Conservation (phyloP, 2,113 vertebrate genomes). For the Myotis yumanensis region DNA sequence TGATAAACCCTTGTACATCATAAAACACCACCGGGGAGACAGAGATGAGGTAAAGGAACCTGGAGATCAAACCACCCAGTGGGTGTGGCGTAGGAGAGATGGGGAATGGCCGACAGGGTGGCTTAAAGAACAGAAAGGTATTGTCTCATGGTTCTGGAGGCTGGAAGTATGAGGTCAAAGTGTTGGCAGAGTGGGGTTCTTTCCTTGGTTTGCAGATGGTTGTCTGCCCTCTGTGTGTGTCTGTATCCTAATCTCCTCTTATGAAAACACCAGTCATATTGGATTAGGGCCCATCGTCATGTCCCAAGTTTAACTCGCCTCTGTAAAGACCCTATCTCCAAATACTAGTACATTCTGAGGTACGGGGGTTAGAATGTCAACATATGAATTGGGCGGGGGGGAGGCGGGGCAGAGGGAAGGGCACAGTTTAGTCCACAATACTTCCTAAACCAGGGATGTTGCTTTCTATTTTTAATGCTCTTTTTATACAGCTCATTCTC, state of each 20-base stretch:
- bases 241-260: neutral
- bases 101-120: no score
- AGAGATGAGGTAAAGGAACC: no score
- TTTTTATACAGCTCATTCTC: neutral
- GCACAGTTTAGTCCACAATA: neutral
- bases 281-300: neutral
- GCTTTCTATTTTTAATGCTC: neutral
- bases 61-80: no score
- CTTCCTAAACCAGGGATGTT: neutral
- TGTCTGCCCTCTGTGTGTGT: neutral
- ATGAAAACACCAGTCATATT: neutral
- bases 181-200: neutral
- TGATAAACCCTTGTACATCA: fast-evolving
- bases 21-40: neutral
- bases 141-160: neutral
- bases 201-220: neutral
- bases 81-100: no score
- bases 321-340: neutral
- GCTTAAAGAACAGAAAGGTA: neutral
- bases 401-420: no score
- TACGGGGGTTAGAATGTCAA: neutral
- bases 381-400: neutral
- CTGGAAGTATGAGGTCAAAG: neutral
- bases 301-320: neutral
- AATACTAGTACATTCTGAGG: neutral